Percentiles rank a stretch among this genome's conserved stretches.
phyloP scores from a whole-genome alignment of 1,140 invertebrate species.

The Andrena cerasifolii region DNA sequence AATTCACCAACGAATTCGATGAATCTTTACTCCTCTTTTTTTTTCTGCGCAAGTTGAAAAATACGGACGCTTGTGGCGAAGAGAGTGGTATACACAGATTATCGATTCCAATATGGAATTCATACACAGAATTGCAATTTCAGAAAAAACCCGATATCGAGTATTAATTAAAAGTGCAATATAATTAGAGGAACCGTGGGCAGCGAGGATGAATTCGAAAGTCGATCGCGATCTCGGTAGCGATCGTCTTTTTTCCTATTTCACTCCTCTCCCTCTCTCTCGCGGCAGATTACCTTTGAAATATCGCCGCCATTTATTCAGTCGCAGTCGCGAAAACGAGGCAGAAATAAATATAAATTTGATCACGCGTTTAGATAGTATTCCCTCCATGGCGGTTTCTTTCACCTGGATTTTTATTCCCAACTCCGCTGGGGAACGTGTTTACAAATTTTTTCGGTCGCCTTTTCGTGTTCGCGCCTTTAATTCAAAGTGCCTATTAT shows the following conservation, averaged over 20 bases:
- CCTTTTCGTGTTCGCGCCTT: too few relatives aligned
- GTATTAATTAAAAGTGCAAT: slow-evolving; percentile 18
- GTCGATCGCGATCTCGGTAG: slow-evolving; percentile 10
- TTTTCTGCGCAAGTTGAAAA: too few relatives aligned
- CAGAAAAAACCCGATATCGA: background rate
- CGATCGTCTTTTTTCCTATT: slow-evolving; percentile 27
- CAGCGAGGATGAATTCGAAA: background rate
- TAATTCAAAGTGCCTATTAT: too few relatives aligned
- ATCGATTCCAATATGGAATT: too few relatives aligned
- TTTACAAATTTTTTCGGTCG: background rate
- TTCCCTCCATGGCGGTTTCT: background rate
- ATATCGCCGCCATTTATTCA: slow-evolving; percentile 58
- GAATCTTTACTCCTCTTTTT: too few relatives aligned
- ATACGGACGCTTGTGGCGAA: too few relatives aligned
- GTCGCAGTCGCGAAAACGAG: slow-evolving; percentile 46
- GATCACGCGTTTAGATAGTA: slow-evolving; percentile 68
- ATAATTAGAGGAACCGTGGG: background rate
- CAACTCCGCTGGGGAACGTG: too few relatives aligned
- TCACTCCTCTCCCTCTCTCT: background rate
- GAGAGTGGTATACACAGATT: too few relatives aligned
- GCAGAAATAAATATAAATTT: slow-evolving; percentile 74
- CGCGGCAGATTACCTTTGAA: slow-evolving; percentile 59
- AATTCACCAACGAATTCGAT: too few relatives aligned
- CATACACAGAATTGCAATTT: too few relatives aligned
- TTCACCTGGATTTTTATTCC: background rate